Percentiles rank a stretch among this genome's conserved stretches.
Conservation (phyloP, 1,140 invertebrate genomes). For the Carposina sasakii region DNA sequence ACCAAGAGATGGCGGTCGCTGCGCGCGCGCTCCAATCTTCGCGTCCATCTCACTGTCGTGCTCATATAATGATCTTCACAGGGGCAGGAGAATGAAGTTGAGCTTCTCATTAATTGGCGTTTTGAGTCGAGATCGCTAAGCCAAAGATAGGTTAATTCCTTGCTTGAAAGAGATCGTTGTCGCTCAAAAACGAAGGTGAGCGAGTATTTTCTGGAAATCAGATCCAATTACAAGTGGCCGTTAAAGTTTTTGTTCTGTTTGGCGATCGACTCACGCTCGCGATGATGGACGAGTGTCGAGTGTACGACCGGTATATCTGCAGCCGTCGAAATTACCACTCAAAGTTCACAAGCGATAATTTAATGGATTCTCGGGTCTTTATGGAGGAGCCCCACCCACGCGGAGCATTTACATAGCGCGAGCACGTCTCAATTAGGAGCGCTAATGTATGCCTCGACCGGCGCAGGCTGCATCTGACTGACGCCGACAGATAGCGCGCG, state of each 20-base stretch:
- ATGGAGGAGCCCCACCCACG: slow-evolving; percentile 71
- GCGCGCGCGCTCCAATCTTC: slow-evolving; percentile 59
- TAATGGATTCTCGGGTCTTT: too few species aligned
- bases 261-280: slow-evolving; percentile 28
- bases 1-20: slow-evolving; percentile 62
- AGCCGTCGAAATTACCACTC: too few species aligned
- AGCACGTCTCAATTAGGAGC: slow-evolving; percentile 71
- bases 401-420: slow-evolving; percentile 67
- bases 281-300: slow-evolving; percentile 46
- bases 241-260: slow-evolving; percentile 71
- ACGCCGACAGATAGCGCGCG: too few species aligned
- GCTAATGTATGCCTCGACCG: slow-evolving; percentile 72
- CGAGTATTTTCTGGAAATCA: slow-evolving; percentile 70
- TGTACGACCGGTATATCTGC: slow-evolving; percentile 36
- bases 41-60: slow-evolving; percentile 70
- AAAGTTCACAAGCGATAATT: too few species aligned
- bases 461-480: slow-evolving; percentile 61
- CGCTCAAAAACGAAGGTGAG: slow-evolving; percentile 70
- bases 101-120: slow-evolving; percentile 72
- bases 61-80: slow-evolving; percentile 72
- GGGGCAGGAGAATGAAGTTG: slow-evolving; percentile 70
- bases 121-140: slow-evolving; percentile 69
- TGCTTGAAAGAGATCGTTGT: slow-evolving; percentile 66
- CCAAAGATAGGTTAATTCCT: slow-evolving; percentile 72
- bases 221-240: slow-evolving; percentile 69